phyloP scores from a whole-genome alignment of 2,797 vertebrate genomes.

The Centroberyx gerrardi region DNA sequence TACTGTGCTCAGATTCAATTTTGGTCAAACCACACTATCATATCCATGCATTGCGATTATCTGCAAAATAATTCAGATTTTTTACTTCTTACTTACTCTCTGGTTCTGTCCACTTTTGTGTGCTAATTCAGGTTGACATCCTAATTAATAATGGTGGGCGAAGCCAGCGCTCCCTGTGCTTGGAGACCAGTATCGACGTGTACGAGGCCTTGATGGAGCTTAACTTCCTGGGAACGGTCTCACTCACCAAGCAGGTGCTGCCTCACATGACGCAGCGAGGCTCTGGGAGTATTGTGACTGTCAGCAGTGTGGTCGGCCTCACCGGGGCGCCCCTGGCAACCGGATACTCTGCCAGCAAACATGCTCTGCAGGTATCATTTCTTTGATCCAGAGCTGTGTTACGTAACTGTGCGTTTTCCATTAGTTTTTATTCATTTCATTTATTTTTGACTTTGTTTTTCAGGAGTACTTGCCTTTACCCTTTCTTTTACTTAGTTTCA shows the following conservation, averaged over 20 bases:
- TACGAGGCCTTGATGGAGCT: conserved; percentile 91
- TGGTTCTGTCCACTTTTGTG: conserved; percentile 4
- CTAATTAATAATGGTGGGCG: conserved; percentile 94
- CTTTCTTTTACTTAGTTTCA: too few relatives aligned
- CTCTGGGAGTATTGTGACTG: conserved; percentile 89
- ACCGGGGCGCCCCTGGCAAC: conserved; percentile 85
- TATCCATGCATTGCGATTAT: not conserved
- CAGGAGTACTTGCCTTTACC: too few relatives aligned
- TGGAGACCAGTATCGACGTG: conserved; percentile 90
- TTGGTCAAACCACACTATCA: not conserved
- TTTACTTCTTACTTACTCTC: not conserved
- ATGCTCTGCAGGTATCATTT: conserved; percentile 90
- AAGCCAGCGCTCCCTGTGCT: conserved; percentile 90
- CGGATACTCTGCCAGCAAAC: conserved; percentile 94
- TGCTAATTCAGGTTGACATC: conserved; percentile 89
- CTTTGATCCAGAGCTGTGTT: not conserved
- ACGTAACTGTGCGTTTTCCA: not conserved
- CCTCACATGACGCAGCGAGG: conserved; percentile 91
- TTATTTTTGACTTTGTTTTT: not conserved
- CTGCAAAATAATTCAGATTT: not conserved
- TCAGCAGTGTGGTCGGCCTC: conserved; percentile 92
- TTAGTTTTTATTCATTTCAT: not conserved
- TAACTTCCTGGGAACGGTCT: conserved; percentile 95
- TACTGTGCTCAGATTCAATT: not conserved
- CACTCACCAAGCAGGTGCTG: conserved; percentile 92